Evolutionary conservation across 2,113 vertebrate genomes (phyloP), one percentile per base, ranked within the genome.

Genomic region (Paracanthobrama guichenoti): DNA sequence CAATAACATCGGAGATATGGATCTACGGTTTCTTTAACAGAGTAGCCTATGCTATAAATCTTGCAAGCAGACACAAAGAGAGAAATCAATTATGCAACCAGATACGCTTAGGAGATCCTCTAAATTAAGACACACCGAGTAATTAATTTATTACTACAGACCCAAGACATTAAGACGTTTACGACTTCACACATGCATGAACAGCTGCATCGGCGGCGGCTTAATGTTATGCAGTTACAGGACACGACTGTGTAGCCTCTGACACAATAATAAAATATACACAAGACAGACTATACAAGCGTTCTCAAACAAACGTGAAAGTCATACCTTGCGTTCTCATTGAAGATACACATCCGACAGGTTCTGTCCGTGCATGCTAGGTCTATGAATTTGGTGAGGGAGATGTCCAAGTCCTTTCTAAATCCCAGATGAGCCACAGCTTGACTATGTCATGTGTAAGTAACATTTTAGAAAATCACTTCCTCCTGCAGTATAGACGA

Each of bases 61-160:
- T 26, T 44, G 3, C 12, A 10, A 79, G 55, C 39, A 24, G 50
- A 79, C 76, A 26, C 57, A 26, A 60, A 42, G 35, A 79, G 35
- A 60, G 31, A 79, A 79, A 79, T 79, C 35, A 79, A 79, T 62
- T 62, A 62, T 79, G 76, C 39, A 79, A 44, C 76, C 35, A 60
- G 31, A 44, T 24, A 62, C 22, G n/a, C 76, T 26, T 79, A 26
- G 35, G 57, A 26, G 35, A 79, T 57, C 3, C 20, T 14, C 75
- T 60, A 39, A 42, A 42, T 60, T 44, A 60, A 78, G 35, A 60
- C 55, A 16, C 12, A 60, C 53, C 4, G 55, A 78, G 55, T 62
- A 79, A 79, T 60, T 26, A 79, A 79, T 79, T 79, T 60, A 79
- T 62, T 62, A 79, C 76, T 14, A 26, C n/a, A 62, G 7, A 62